These are phyloP conservation scores for Corydoras maculifer DNA, from an alignment of 2,113 vertebrate species.

Conservation along the genomic window DNA sequence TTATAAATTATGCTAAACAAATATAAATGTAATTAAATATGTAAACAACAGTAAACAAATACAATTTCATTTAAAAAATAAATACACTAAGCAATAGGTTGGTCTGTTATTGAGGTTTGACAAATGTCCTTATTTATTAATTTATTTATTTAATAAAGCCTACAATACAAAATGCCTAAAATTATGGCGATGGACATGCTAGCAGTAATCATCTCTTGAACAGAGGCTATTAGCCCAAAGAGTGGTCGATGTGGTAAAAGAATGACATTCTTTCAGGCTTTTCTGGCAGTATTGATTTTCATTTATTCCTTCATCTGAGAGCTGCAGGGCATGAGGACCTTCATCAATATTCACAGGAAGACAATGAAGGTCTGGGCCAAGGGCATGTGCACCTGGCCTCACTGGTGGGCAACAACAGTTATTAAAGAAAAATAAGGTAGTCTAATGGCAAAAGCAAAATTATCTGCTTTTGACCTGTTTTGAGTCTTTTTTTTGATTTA, in stretches of 20 bases:
- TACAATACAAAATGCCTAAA: neutral
- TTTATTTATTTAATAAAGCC: too few relatives aligned
- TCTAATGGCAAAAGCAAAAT: too few relatives aligned
- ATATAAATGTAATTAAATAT: too few relatives aligned
- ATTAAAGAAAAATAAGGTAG: too few relatives aligned
- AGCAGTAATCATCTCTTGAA: slow-evolving; percentile 9
- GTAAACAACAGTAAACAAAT: too few relatives aligned
- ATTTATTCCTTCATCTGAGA: slow-evolving; percentile 18
- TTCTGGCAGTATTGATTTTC: slow-evolving; percentile 31
- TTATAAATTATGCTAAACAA: too few relatives aligned
- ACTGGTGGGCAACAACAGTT: neutral
- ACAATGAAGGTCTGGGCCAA: slow-evolving; percentile 3
- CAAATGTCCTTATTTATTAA: too few relatives aligned
- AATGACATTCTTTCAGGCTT: slow-evolving; percentile 29
- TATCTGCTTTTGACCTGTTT: too few relatives aligned
- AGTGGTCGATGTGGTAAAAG: slow-evolving; percentile 4
- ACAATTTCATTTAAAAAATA: too few relatives aligned
- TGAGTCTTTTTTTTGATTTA: too few relatives aligned
- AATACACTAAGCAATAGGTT: too few relatives aligned
- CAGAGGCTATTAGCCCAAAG: slow-evolving; percentile 14
- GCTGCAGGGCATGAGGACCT: neutral
- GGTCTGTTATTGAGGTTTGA: too few relatives aligned
- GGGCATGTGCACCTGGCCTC: neutral
- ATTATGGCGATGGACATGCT: slow-evolving; percentile 2
- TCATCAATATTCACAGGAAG: slow-evolving; percentile 29